phyloP scores from a whole-genome alignment of 2,888 invertebrate species.

The Philopedon plagiatum region DNA sequence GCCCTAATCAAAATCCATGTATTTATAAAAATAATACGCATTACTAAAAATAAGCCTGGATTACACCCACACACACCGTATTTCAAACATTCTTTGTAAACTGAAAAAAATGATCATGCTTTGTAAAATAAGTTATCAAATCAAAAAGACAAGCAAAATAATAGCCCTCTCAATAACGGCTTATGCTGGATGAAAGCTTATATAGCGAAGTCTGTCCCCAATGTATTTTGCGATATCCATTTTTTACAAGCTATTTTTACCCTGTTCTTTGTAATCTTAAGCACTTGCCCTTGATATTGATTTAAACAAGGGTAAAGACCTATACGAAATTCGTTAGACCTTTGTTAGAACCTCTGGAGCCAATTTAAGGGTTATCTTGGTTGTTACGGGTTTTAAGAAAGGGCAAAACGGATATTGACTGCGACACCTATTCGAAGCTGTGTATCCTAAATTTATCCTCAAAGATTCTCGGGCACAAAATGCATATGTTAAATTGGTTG shows the following conservation, averaged over 20 bases:
- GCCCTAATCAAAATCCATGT: too few relatives aligned
- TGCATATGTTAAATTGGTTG: neutral
- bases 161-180: too few relatives aligned
- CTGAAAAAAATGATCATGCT: too few relatives aligned
- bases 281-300: neutral
- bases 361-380: slow-evolving; percentile 16
- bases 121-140: too few relatives aligned
- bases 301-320: neutral
- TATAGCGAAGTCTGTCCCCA: too few relatives aligned
- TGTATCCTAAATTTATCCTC: neutral
- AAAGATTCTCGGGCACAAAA: neutral
- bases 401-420: neutral
- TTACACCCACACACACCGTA: too few relatives aligned
- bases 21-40: too few relatives aligned
- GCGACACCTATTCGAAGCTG: slow-evolving; percentile 3
- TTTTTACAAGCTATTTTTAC: neutral
- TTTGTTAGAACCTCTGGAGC: slow-evolving; percentile 1
- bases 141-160: too few relatives aligned
- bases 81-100: too few relatives aligned
- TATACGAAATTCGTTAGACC: slow-evolving; percentile 10
- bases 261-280: neutral
- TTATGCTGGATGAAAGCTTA: too few relatives aligned
- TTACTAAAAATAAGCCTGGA: too few relatives aligned
- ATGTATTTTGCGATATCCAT: neutral
- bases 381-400: slow-evolving; percentile 20